Base-by-base conservation (phyloP, 1,140 invertebrate species). In the Patella vulgata region DNA sequence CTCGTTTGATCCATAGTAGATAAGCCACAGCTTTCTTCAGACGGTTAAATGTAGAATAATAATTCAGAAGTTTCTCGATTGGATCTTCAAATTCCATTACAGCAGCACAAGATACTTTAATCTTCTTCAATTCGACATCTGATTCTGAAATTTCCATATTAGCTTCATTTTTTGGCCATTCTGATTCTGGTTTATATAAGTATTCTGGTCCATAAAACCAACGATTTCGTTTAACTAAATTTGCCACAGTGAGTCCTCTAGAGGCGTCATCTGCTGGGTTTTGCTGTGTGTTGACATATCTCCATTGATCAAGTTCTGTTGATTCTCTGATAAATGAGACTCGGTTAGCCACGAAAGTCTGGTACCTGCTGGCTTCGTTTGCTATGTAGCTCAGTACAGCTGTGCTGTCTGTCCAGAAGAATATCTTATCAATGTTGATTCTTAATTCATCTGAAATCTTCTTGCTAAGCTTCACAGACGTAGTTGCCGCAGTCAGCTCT, bases 401-500 rank as follows among this genome's bases (percentile, higher is more conserved):
- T 27, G 42, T 66, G 28, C n/a, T n/a, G n/a, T n/a, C n/a, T n/a
- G n/a, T n/a, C n/a, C n/a, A n/a, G n/a, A n/a, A n/a, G n/a, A n/a
- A 23, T 9, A 46, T 14, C 17, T 43, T 14, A 25, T 58, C 25
- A 23, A 61, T 27, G 6, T 30, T 17, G 1, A 36, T 47, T 8
- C 48, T n/a, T 25, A 71, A 40, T 36, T 71, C 52, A 33, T 61
- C 21, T 17, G 3, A 40, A 4, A 68, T 36, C 9, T 56, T 53
- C 17, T 30, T 23, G 46, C 31, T 27, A 8, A 68, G 6, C 21
- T 40, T 33, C 9, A 66, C 69, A 17, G 84, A 47, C 11, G 85
- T 43, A 2, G 78, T 42, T 8, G 85, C 85, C 2, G 77, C 85
- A 55, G 72, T 77, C 27, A 87, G 66, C 71, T 88, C 87, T 25